Evolutionary conservation across 2,797 vertebrate genomes (phyloP).

Genomic region (Salmo trutta): DNA sequence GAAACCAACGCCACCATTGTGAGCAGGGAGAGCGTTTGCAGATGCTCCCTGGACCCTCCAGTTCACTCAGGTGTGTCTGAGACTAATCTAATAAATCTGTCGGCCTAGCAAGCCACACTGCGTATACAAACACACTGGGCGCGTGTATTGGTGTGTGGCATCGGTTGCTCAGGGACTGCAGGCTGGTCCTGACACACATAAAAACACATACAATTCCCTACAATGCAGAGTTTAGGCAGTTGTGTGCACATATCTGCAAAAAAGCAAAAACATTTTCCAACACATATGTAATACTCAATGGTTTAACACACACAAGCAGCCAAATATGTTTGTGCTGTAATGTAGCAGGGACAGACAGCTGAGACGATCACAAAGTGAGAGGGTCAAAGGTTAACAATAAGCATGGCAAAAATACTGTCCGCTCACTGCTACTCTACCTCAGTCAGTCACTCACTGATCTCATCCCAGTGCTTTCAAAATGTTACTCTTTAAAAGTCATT

Average conservation of each 20-base stretch:
- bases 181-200: background rate
- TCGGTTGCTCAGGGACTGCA: constrained; percentile 10
- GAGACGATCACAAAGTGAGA: background rate
- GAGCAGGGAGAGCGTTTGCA: background rate
- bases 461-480: background rate
- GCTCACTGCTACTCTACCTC: background rate
- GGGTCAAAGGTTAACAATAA: background rate
- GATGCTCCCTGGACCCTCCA: background rate
- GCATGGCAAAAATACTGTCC: background rate
- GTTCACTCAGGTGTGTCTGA: constrained; percentile 43
- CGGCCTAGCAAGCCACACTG: background rate
- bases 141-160: constrained; percentile 30
- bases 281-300: too few relatives aligned
- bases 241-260: background rate
- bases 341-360: background rate
- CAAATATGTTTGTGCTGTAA: too few relatives aligned
- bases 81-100: constrained; percentile 43
- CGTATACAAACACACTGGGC: constrained; percentile 4
- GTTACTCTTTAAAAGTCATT: background rate
- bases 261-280: too few relatives aligned
- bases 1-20: constrained; percentile 2
- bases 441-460: background rate
- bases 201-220: constrained; percentile 4
- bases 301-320: constrained; percentile 2
- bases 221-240: background rate